Conservation (phyloP, 2,113 vertebrate genomes). For the Engraulis encrasicolus region DNA sequence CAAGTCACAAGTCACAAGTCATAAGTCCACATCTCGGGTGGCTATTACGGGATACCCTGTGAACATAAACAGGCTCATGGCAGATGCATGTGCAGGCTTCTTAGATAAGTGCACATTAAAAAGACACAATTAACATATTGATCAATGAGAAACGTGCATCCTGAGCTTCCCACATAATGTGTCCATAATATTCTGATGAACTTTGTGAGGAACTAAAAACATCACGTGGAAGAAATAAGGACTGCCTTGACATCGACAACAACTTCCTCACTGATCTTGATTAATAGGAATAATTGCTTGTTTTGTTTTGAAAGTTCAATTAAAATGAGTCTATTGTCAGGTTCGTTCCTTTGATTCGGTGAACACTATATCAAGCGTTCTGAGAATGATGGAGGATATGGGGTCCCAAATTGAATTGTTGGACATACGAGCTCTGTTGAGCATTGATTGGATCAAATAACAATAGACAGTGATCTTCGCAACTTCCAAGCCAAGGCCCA, state of each 20-base stretch:
- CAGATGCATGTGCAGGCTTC: not conserved
- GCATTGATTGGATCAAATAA: conserved; percentile 6
- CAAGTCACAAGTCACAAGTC: no score
- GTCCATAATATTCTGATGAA: no score
- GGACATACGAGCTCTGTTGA: not conserved
- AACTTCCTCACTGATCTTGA: not conserved
- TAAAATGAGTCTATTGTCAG: not conserved
- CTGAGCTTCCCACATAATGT: not conserved
- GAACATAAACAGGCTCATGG: not conserved
- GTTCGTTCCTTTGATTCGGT: not conserved
- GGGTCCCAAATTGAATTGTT: not conserved
- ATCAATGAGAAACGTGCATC: not conserved
- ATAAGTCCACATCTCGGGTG: no score
- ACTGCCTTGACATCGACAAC: not conserved
- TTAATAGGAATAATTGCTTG: not conserved
- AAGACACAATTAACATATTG: not conserved
- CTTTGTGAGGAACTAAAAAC: not conserved
- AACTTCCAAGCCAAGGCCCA: not conserved
- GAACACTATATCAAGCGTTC: not conserved
- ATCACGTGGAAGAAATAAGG: not conserved
- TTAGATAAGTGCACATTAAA: not conserved
- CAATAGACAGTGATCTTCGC: not conserved
- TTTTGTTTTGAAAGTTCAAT: not conserved
- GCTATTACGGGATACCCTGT: not conserved
- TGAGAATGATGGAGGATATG: conserved; percentile 7